Percentiles rank a stretch among this genome's conserved stretches.
phyloP scores from a whole-genome alignment of 2,888 invertebrate species.

The Cephus runcator region DNA sequence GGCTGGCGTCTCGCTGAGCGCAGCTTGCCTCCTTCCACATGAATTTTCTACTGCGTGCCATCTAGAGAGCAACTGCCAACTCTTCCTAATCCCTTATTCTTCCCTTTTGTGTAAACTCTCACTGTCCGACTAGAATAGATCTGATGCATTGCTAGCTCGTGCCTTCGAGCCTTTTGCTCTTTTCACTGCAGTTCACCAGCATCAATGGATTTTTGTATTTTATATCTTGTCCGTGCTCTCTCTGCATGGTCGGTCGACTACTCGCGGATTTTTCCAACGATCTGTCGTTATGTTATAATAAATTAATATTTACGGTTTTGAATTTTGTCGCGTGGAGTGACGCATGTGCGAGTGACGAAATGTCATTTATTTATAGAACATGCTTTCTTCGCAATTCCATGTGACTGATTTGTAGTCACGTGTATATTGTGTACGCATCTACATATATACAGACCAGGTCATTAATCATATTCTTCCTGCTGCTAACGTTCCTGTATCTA shows the following conservation, averaged over 20 bases:
- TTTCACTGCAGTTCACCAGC: not conserved
- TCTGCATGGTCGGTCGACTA: not conserved
- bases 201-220: not conserved
- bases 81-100: slow-evolving; percentile 10
- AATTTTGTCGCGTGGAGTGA: slow-evolving; percentile 9
- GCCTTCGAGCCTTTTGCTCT: not conserved
- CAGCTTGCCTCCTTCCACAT: slow-evolving; percentile 55
- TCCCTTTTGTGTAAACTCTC: not conserved
- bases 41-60: slow-evolving; percentile 39
- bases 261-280: not conserved
- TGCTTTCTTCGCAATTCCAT: slow-evolving; percentile 19
- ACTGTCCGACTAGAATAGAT: not conserved
- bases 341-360: slow-evolving; percentile 9
- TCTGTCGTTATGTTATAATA: not conserved
- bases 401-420: slow-evolving; percentile 17
- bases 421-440: not conserved
- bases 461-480: not conserved
- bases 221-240: not conserved
- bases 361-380: slow-evolving; percentile 13
- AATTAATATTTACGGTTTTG: slow-evolving; percentile 15
- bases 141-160: not conserved
- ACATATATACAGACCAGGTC: not conserved
- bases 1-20: slow-evolving; percentile 57
- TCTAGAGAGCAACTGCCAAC: not conserved
- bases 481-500: not conserved